phyloP scores from a whole-genome alignment of 2,113 vertebrate genomes.

The Varanus salvator region DNA sequence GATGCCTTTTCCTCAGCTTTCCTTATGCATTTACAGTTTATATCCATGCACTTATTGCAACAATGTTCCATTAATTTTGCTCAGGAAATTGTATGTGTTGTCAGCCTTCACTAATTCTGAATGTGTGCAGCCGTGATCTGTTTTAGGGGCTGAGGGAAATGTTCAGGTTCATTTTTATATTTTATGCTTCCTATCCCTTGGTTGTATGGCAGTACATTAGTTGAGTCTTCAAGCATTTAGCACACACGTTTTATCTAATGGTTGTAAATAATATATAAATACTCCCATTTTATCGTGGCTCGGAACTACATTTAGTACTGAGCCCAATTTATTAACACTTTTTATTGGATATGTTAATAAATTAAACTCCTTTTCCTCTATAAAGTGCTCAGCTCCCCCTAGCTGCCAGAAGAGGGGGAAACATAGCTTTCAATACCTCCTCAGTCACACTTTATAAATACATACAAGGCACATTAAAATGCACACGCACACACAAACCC shows the following conservation, averaged over 20 bases:
- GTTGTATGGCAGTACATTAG: slow-evolving; percentile 53
- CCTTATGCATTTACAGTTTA: background rate
- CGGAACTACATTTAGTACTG: slow-evolving; percentile 64
- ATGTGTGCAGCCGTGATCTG: background rate
- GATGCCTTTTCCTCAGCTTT: background rate
- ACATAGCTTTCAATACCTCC: slow-evolving; percentile 10
- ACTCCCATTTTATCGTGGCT: slow-evolving; percentile 56
- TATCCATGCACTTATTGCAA: background rate
- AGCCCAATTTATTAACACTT: slow-evolving; percentile 63
- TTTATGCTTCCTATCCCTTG: slow-evolving; percentile 29
- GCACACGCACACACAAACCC: no score
- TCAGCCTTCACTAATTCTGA: slow-evolving; percentile 15
- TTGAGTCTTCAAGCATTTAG: slow-evolving; percentile 50
- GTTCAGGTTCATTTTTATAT: slow-evolving; percentile 34
- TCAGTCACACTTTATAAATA: slow-evolving; percentile 3
- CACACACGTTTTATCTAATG: slow-evolving; percentile 60
- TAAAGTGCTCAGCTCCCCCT: slow-evolving; percentile 73
- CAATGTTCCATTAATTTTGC: background rate
- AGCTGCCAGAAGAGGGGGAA: background rate
- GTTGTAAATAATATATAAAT: slow-evolving; percentile 69
- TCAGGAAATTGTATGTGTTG: slow-evolving; percentile 23
- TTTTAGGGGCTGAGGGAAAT: slow-evolving; percentile 9
- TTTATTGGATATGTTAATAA: slow-evolving; percentile 65
- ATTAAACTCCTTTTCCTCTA: slow-evolving; percentile 54
- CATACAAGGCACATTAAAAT: background rate